Percentiles rank a stretch among this genome's conserved stretches.
Conservation (phyloP, 2,888 invertebrate species). For the Brachyopa scutellaris region DNA sequence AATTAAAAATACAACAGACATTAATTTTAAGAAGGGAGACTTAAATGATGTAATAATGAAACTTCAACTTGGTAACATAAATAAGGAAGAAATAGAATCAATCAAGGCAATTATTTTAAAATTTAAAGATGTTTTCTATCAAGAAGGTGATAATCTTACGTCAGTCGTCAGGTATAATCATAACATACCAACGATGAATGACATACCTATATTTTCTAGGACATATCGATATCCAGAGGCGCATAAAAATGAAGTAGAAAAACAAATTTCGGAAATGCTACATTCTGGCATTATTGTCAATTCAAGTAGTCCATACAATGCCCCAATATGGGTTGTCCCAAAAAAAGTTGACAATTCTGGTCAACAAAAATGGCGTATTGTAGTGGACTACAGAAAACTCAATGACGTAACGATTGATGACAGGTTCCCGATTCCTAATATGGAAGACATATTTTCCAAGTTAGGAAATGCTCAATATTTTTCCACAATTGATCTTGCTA, state of each 20-base stretch:
- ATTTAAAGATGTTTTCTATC: background rate
- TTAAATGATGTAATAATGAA: background rate
- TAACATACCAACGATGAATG: background rate
- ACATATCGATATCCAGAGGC: background rate
- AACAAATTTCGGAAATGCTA: background rate
- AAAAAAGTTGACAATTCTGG: too few species aligned
- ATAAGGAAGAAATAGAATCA: background rate
- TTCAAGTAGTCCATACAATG: too few species aligned
- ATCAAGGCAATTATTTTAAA: background rate
- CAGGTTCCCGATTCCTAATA: background rate
- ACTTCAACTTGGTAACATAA: background rate
- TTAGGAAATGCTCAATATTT: too few species aligned
- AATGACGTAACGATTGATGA: background rate
- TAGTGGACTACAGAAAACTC: too few species aligned
- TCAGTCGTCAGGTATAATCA: background rate
- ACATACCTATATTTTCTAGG: background rate
- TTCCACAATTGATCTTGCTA: background rate
- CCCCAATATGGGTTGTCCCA: too few species aligned
- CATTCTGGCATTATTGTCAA: background rate
- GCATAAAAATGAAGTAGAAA: background rate
- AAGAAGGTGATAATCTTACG: background rate
- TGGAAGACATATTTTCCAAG: too few species aligned
- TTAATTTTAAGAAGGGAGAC: background rate
- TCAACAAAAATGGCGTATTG: background rate
- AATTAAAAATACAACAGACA: background rate